Percentiles rank a stretch among this genome's conserved stretches.
phyloP scores from a whole-genome alignment of 2,888 invertebrate genomes.

The Nephrotoma guestfalica region DNA sequence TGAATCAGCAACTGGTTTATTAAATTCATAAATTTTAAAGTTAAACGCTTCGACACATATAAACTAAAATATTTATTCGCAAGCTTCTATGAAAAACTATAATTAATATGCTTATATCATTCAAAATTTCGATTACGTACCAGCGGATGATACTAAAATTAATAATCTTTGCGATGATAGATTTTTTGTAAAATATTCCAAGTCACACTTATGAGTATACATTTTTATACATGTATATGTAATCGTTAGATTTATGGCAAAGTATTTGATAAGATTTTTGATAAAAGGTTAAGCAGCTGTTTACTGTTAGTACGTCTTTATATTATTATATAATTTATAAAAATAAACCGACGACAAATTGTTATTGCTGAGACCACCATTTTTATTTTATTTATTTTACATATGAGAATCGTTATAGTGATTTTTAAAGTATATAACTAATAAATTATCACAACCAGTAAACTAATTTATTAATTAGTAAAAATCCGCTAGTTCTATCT shows the following conservation, averaged over 20 bases:
- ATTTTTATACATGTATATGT: not conserved
- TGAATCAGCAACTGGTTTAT: too few relatives aligned
- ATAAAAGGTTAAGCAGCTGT: not conserved
- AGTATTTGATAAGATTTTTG: not conserved
- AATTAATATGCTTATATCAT: not conserved
- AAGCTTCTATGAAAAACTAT: too few relatives aligned
- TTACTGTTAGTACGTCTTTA: not conserved
- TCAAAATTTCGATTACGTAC: not conserved
- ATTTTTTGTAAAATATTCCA: not conserved
- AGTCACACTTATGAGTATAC: not conserved
- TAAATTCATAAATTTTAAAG: too few relatives aligned
- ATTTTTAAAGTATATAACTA: not conserved
- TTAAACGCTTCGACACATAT: too few relatives aligned
- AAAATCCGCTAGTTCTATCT: not conserved
- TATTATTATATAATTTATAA: not conserved
- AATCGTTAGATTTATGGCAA: not conserved
- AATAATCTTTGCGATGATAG: not conserved
- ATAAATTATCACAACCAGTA: not conserved
- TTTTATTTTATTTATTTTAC: not conserved
- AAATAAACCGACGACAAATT: not conserved
- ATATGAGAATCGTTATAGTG: not conserved
- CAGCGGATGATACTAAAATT: not conserved
- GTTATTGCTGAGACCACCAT: not conserved
- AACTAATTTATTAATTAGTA: not conserved
- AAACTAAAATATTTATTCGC: too few relatives aligned